Conservation (phyloP, 2,113 vertebrate genomes). For the Halichoerus grypus region DNA sequence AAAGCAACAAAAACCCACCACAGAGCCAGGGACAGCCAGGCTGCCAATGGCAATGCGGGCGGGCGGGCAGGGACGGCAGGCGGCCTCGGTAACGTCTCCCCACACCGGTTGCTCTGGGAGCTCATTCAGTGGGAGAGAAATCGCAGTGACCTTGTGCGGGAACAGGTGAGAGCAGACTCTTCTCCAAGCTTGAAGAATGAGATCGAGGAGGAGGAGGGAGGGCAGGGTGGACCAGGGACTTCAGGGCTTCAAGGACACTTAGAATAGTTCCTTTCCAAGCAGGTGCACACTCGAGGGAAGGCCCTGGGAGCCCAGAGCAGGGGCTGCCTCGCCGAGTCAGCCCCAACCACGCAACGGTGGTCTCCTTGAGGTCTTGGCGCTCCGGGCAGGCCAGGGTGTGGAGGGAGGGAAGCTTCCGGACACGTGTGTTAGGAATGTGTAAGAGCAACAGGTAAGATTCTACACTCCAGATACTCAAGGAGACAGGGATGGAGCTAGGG, state of each 20-base stretch:
- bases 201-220: not conserved
- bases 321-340: fast-evolving
- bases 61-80: too few relatives aligned
- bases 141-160: too few relatives aligned
- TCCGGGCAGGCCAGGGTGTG: fast-evolving
- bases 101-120: too few relatives aligned
- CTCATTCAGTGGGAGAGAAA: not conserved
- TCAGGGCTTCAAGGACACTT: not conserved
- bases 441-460: not conserved
- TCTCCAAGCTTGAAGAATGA: not conserved
- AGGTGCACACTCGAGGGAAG: too few relatives aligned
- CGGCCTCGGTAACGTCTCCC: too few relatives aligned
- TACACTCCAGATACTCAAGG: not conserved
- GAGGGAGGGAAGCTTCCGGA: not conserved
- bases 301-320: not conserved
- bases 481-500: not conserved
- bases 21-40: not conserved
- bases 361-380: fast-evolving
- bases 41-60: too few relatives aligned
- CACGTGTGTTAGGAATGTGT: fast-evolving
- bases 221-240: not conserved
- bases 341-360: fast-evolving
- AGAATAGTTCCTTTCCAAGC: not conserved
- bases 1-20: too few relatives aligned
- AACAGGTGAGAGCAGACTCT: not conserved